Conservation (phyloP, 2,888 invertebrate species). For the Bimastos eiseni region DNA sequence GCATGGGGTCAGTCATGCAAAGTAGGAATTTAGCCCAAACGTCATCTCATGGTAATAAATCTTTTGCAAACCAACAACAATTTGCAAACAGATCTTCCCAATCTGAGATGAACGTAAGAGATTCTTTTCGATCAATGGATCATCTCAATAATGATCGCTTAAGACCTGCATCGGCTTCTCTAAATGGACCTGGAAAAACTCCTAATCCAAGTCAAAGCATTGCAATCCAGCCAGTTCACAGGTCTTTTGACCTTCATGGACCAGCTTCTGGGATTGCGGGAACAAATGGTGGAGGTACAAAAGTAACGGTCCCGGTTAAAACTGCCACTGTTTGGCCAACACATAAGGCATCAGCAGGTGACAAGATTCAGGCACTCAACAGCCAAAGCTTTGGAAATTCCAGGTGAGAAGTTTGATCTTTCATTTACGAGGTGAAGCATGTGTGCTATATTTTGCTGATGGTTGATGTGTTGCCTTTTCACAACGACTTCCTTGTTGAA, state of each 20-base stretch:
- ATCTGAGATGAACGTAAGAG: neutral
- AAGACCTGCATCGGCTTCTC: neutral
- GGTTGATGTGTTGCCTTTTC: no score
- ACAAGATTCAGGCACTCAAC: neutral
- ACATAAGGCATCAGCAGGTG: neutral
- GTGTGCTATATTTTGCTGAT: no score
- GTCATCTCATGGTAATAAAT: neutral
- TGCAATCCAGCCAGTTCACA: neutral
- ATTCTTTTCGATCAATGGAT: neutral
- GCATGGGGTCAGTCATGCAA: neutral
- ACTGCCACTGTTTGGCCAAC: conserved; percentile 19
- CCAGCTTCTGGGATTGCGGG: neutral
- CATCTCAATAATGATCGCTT: conserved; percentile 1
- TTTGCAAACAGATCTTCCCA: neutral
- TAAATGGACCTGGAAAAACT: neutral
- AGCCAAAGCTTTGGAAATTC: neutral
- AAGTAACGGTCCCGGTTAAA: neutral
- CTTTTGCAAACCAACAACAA: neutral
- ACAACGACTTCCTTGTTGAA: no score
- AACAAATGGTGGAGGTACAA: neutral
- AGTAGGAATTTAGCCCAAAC: neutral
- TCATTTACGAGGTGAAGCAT: no score
- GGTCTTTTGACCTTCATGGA: neutral
- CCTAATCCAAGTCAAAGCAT: neutral
- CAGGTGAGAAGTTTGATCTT: neutral